Evolutionary conservation across 2,888 invertebrate species (phyloP).

Genomic region (Ametastegia equiseti): DNA sequence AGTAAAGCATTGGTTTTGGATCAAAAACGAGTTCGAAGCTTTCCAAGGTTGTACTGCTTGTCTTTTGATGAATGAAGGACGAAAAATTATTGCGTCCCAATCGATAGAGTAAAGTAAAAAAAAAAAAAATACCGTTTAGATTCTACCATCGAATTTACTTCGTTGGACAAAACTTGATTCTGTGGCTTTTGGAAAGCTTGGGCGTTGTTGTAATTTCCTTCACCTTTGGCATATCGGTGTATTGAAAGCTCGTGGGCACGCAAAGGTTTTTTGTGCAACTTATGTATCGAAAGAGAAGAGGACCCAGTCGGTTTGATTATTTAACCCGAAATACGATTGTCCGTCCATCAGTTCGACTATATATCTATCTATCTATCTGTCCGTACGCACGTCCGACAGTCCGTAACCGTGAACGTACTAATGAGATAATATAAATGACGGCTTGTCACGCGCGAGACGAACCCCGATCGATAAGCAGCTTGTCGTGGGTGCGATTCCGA

Average conservation of each 20-base stretch:
- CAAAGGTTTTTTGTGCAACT: no score
- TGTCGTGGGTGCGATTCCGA: constrained; percentile 21
- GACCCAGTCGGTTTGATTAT: constrained; percentile 30
- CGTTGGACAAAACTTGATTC: no score
- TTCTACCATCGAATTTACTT: neutral
- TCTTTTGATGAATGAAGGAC: no score
- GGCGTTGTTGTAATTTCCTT: no score
- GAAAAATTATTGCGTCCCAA: no score
- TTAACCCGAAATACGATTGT: constrained; percentile 34
- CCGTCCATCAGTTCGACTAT: neutral
- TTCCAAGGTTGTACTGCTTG: no score
- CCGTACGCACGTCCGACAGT: constrained; percentile 15
- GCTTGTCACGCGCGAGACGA: constrained; percentile 46
- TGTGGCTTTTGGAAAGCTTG: no score
- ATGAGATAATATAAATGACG: constrained; percentile 50
- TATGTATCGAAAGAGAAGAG: neutral
- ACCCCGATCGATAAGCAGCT: constrained; percentile 45
- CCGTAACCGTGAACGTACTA: constrained; percentile 38
- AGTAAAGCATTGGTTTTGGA: no score
- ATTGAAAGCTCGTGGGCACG: neutral
- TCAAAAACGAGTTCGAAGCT: neutral
- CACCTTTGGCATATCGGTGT: neutral
- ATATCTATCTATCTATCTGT: constrained; percentile 22
- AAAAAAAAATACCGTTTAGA: neutral
- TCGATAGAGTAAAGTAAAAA: no score